A percentile compares a stretch with the other conserved stretches of the same genome.
phyloP scores from a whole-genome alignment of 2,113 vertebrate genomes.

The Periophthalmus modestus region DNA sequence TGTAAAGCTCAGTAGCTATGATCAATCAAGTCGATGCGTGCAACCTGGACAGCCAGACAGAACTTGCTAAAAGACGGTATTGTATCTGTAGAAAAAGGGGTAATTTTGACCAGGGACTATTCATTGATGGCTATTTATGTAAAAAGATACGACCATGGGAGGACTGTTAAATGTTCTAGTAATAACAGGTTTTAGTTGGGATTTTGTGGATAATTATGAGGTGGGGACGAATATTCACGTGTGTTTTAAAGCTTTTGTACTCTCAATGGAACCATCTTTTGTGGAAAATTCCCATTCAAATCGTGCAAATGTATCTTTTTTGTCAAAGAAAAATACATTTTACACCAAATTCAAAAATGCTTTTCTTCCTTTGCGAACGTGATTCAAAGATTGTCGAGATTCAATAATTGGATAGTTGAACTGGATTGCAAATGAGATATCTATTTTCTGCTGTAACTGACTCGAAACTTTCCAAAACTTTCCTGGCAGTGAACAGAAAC shows the following conservation, averaged over 20 bases:
- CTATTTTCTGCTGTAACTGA: neutral
- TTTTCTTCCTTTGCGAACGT: neutral
- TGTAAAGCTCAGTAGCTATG: slow-evolving; percentile 1
- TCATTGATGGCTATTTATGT: neutral
- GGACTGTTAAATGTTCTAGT: neutral
- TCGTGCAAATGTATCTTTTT: neutral
- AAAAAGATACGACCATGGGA: neutral
- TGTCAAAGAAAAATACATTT: neutral
- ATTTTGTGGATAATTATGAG: neutral
- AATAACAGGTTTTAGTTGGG: neutral
- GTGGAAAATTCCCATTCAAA: neutral
- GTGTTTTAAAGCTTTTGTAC: neutral
- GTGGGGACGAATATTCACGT: neutral
- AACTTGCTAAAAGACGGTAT: neutral
- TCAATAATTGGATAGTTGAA: neutral
- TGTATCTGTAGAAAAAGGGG: neutral
- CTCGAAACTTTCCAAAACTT: neutral
- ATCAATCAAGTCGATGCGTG: slow-evolving; percentile 14
- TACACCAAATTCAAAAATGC: neutral
- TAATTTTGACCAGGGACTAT: neutral
- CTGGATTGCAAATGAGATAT: neutral
- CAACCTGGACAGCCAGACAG: neutral
- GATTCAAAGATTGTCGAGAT: neutral
- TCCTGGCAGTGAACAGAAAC: neutral
- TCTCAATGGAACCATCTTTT: neutral